These are phyloP conservation scores for Malurus melanocephalus DNA, from an alignment of 2,113 vertebrate genomes.

Conservation along the genomic window DNA sequence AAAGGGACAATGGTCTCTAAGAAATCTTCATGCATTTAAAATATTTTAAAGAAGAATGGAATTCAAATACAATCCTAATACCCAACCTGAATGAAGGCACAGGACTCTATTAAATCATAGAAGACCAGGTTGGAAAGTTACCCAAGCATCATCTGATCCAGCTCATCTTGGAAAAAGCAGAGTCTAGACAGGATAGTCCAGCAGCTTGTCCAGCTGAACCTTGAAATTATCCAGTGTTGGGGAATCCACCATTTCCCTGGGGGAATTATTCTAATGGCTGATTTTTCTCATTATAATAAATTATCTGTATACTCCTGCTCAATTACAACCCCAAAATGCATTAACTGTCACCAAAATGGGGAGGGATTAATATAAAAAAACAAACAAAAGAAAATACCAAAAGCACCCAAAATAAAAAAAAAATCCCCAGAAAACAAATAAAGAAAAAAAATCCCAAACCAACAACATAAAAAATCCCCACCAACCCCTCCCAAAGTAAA, in stretches of 20 bases:
- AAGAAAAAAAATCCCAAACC: too few relatives aligned
- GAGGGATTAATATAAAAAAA: too few relatives aligned
- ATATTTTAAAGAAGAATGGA: neutral
- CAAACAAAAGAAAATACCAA: neutral
- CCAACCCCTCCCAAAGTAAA: too few relatives aligned
- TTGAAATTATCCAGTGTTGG: rapidly evolving
- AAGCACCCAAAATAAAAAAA: too few relatives aligned
- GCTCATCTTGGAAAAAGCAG: rapidly evolving
- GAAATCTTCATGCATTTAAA: neutral
- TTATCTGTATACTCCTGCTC: neutral
- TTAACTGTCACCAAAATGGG: too few relatives aligned
- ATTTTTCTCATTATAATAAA: neutral
- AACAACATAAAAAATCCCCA: too few relatives aligned
- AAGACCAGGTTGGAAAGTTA: neutral
- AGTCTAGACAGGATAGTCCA: rapidly evolving
- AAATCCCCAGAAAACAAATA: too few relatives aligned
- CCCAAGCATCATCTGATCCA: neutral
- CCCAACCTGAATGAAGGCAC: neutral
- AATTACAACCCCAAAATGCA: neutral
- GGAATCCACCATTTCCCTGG: neutral
- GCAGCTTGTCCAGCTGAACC: rapidly evolving
- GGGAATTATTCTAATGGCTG: neutral
- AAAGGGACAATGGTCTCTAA: neutral
- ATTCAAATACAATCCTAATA: neutral
- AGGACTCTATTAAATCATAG: neutral